Percentiles rank a stretch among this genome's conserved stretches.
Conservation (phyloP, 2,888 invertebrate species). For the Diarsia mendica region DNA sequence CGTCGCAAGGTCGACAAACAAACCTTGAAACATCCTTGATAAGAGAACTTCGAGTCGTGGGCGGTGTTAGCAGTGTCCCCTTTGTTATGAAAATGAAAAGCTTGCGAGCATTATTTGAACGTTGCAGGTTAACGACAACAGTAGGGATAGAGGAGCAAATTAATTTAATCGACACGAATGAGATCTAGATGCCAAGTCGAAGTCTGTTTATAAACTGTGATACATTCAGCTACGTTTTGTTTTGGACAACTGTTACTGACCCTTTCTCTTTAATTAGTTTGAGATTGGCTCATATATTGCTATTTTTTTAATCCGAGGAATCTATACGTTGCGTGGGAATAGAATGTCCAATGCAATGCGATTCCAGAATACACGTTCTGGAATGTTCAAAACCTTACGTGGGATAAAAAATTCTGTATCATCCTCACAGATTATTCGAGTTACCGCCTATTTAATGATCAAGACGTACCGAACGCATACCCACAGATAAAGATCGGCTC, state of each 20-base stretch:
- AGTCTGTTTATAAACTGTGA: constrained; percentile 41
- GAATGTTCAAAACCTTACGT: constrained; percentile 22
- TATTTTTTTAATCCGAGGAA: not conserved
- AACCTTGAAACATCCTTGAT: constrained; percentile 75
- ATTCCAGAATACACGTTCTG: constrained; percentile 13
- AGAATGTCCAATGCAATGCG: not conserved
- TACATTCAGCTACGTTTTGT: constrained; percentile 23
- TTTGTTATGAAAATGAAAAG: constrained; percentile 27
- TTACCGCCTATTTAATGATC: not conserved
- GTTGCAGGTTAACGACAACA: constrained; percentile 6
- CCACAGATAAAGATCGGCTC: not conserved
- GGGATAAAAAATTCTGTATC: constrained; percentile 1
- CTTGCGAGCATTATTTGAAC: constrained; percentile 8
- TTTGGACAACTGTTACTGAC: constrained; percentile 32
- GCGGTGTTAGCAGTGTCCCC: constrained; percentile 31
- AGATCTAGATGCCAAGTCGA: constrained; percentile 39
- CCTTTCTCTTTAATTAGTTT: constrained; percentile 16
- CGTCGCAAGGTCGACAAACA: constrained; percentile 84
- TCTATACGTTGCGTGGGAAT: not conserved
- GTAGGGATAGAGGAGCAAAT: constrained; percentile 25
- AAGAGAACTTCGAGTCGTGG: constrained; percentile 48
- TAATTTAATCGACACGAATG: constrained; percentile 29
- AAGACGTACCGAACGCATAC: not conserved
- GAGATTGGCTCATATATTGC: not conserved
- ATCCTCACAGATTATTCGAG: not conserved